Evolutionary conservation across 1,140 invertebrate genomes (phyloP), one percentile per base, ranked within the genome.

Genomic region (Drosophila navojoa): DNA sequence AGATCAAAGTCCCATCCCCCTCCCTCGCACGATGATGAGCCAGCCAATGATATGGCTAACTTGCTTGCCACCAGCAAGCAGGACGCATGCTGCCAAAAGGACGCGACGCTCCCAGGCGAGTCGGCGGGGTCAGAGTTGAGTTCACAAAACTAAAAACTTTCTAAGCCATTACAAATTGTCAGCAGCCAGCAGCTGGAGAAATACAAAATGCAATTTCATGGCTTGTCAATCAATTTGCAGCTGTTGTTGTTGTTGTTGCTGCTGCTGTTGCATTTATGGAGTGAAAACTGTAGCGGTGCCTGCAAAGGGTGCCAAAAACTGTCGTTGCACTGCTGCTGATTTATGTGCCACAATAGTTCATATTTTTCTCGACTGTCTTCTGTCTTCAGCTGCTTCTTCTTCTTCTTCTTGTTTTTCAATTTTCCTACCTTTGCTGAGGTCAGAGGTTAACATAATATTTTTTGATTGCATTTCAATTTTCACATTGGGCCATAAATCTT

Each of bases 401-500:
- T 42, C 38, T 38, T 19, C 15, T 22, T 69, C n/a, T 61, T 15
- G 38, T 16, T 19, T 76, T 58, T 60, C 22, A 25, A 47, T 64
- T 77, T 42, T 49, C 19, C 11, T 11, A 42, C 29, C 19, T 49
- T 44, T 29, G 4, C 13, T 27, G 66, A 27, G 15, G 84, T 85
- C 81, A 85, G 68, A 86, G 81, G 81, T 85, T 86, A 85, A 71
- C 81, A 87, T 87, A 82, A 82, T 86, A 89, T 86, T 86, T 81
- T 89, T 77, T 45, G 84, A 89, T 86, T 87, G 81, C 82, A 87
- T 82, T 87, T 86, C 81, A 86, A 86, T 86, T 86, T 84, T 77
- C 82, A 71, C 64, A 70, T 70, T 79, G 71, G 11, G 19, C 76
- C 74, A 81, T 87, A 86, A 86, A 86, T 86, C 77, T 79, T 82